Evolutionary conservation across 2,888 invertebrate species (phyloP).

Genomic region (Zygaena filipendulae): DNA sequence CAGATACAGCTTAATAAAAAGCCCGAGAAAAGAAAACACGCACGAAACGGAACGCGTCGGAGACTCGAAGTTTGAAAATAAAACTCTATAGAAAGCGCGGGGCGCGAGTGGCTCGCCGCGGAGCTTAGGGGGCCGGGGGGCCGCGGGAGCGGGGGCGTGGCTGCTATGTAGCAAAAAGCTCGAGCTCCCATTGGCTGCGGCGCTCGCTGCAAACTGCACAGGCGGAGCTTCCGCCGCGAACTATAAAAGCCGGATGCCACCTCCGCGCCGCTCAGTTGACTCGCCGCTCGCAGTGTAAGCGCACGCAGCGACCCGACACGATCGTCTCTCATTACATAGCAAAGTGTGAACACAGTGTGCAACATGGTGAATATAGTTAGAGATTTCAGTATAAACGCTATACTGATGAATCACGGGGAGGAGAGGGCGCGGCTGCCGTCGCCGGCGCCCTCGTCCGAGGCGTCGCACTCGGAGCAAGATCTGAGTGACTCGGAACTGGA

Average conservation of each 20-base stretch:
- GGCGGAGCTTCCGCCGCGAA: conserved; percentile 31
- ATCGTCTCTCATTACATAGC: conserved; percentile 12
- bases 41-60: too few relatives aligned
- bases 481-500: conserved; percentile 77
- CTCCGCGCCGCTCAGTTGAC: conserved; percentile 56
- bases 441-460: conserved; percentile 43
- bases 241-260: conserved; percentile 49
- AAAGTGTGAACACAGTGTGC: too few relatives aligned
- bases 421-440: conserved; percentile 51
- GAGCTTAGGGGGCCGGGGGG: conserved; percentile 26
- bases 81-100: conserved; percentile 4
- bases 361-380: conserved; percentile 71
- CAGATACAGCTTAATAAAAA: too few relatives aligned
- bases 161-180: conserved; percentile 52
- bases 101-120: conserved; percentile 13
- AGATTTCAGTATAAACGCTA: conserved; percentile 84
- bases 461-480: conserved; percentile 47
- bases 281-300: conserved; percentile 41
- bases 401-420: conserved; percentile 71
- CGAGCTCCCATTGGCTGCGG: conserved; percentile 29
- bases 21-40: too few relatives aligned
- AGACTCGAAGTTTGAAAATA: too few relatives aligned
- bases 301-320: conserved; percentile 24
- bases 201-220: conserved; percentile 25
- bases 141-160: conserved; percentile 31